Evolutionary conservation across 2,113 vertebrate genomes (phyloP).

Genomic region (Pygoscelis antarcticus): DNA sequence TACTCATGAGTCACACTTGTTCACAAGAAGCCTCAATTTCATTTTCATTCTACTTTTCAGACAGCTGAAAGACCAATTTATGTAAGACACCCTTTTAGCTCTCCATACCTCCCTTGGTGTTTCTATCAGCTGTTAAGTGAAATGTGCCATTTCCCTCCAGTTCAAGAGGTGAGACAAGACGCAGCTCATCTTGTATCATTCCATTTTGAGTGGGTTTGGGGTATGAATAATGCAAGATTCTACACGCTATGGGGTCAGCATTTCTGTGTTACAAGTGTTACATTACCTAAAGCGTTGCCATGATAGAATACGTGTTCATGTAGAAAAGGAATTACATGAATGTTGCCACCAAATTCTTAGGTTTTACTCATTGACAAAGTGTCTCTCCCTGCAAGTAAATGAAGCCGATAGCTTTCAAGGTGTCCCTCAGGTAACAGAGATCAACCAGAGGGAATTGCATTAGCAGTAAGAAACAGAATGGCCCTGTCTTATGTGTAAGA

Average conservation of each 20-base stretch:
- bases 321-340: neutral
- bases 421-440: neutral
- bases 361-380: neutral
- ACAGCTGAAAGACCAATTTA: neutral
- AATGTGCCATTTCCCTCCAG: neutral
- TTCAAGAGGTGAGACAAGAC: neutral
- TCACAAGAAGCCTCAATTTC: neutral
- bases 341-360: neutral
- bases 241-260: neutral
- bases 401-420: neutral
- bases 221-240: neutral
- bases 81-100: neutral
- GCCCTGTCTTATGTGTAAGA: neutral
- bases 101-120: neutral
- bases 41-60: neutral
- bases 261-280: neutral
- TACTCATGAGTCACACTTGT: neutral
- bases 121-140: neutral
- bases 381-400: neutral
- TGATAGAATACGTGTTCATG: neutral
- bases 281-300: neutral
- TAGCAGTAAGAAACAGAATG: neutral
- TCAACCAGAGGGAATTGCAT: neutral
- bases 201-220: neutral
- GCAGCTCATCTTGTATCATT: neutral